phyloP scores from a whole-genome alignment of 2,888 invertebrate genomes.

The Latrodectus hesperus region DNA sequence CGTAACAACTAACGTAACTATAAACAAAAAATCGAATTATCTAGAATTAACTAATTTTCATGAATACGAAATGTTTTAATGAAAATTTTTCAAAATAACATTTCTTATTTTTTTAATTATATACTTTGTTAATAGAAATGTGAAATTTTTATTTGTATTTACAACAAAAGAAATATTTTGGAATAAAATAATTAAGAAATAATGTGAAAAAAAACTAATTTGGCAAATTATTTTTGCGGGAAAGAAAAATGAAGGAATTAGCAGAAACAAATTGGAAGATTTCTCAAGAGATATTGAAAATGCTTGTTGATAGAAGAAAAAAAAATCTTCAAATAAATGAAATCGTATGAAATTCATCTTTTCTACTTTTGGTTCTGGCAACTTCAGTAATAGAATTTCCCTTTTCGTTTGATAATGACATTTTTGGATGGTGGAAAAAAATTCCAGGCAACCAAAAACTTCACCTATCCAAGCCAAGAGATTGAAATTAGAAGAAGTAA shows the following conservation, averaged over 20 bases:
- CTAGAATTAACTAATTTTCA: too few relatives aligned
- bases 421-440: slow-evolving; percentile 23
- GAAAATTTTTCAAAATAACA: too few relatives aligned
- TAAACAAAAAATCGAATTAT: too few relatives aligned
- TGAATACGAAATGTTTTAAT: too few relatives aligned
- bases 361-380: slow-evolving; percentile 41
- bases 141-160: too few relatives aligned
- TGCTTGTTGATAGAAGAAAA: slow-evolving; percentile 7
- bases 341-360: slow-evolving; percentile 36
- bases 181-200: too few relatives aligned
- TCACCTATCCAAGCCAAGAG: slow-evolving; percentile 30
- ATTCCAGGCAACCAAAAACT: slow-evolving; percentile 8
- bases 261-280: slow-evolving; percentile 1
- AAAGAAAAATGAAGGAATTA: not conserved
- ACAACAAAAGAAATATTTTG: too few relatives aligned
- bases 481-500: slow-evolving; percentile 60
- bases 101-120: not conserved
- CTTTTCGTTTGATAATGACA: slow-evolving; percentile 45
- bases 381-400: slow-evolving; percentile 51
- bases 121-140: too few relatives aligned
- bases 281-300: not conserved
- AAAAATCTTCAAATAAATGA: slow-evolving; percentile 2
- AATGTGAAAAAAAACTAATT: not conserved
- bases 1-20: too few relatives aligned
- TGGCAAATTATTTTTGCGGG: not conserved